Conservation (phyloP, 1,140 invertebrate genomes). For the Branchinecta lindahli region DNA sequence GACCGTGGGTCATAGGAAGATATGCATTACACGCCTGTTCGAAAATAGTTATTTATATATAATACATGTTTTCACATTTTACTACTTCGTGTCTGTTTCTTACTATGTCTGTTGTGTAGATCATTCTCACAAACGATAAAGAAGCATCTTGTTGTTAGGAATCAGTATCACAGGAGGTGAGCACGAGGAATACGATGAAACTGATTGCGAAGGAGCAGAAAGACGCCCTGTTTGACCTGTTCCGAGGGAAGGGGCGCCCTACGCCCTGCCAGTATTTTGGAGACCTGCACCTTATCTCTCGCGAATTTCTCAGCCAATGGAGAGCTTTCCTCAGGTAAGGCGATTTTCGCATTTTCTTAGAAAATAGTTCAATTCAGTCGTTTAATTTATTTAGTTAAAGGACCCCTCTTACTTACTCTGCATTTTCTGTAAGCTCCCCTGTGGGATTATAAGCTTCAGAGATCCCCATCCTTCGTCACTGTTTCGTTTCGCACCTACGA, state of each 20-base stretch:
- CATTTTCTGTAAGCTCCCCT: no score
- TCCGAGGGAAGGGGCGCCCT: conserved; percentile 29
- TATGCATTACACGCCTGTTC: no score
- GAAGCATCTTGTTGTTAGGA: conserved; percentile 16
- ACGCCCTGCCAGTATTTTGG: conserved; percentile 17
- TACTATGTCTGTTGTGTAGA: no score
- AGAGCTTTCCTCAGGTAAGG: conserved; percentile 29
- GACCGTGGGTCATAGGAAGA: no score
- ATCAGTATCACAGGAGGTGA: conserved; percentile 16
- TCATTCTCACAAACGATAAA: no score
- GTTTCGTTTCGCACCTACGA: neutral
- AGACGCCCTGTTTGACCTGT: conserved; percentile 28
- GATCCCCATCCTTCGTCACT: neutral
- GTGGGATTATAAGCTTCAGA: neutral
- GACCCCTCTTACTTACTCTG: no score
- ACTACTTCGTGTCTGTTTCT: no score
- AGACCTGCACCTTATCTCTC: conserved; percentile 26
- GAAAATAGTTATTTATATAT: no score
- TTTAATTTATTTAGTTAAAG: neutral
- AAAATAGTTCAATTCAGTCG: neutral
- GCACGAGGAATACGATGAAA: conserved; percentile 20
- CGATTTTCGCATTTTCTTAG: conserved; percentile 16
- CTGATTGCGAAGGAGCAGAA: conserved; percentile 27
- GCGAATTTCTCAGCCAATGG: conserved; percentile 30
- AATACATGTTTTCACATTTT: no score